phyloP scores from a whole-genome alignment of 2,797 vertebrate genomes.

The Cirrhinus mrigala region DNA sequence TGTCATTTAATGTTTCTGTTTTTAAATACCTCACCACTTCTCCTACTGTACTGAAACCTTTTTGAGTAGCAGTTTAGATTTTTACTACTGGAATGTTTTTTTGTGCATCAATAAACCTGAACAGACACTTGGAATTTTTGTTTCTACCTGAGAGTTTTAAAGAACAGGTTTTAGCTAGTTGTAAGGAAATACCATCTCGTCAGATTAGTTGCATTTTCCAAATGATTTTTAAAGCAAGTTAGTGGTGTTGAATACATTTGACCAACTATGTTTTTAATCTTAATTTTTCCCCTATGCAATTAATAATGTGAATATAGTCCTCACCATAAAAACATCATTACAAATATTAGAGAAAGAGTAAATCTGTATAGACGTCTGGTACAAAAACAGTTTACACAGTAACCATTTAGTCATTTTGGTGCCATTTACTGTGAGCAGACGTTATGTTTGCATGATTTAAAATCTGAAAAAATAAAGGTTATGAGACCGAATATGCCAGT shows the following conservation, averaged over 20 bases:
- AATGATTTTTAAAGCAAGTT: neutral
- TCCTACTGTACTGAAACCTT: conserved; percentile 45
- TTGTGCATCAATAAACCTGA: neutral
- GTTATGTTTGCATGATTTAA: conserved; percentile 57
- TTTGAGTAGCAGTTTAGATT: conserved; percentile 50
- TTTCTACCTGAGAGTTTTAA: neutral
- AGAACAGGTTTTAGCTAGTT: conserved; percentile 10
- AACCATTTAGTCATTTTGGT: conserved; percentile 47
- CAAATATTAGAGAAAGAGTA: neutral
- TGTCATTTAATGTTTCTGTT: conserved; percentile 21
- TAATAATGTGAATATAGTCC: neutral
- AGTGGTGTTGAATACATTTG: neutral
- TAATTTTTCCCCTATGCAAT: neutral
- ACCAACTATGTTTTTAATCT: neutral
- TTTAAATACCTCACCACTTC: conserved; percentile 50
- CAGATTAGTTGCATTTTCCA: neutral
- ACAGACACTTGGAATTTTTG: neutral
- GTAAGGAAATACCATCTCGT: neutral
- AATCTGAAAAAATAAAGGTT: conserved; percentile 60
- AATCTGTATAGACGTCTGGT: neutral
- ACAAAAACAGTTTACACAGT: conserved; percentile 15
- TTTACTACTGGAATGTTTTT: conserved; percentile 63
- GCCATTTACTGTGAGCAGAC: conserved; percentile 62
- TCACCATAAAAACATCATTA: neutral
- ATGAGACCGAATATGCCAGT: conserved; percentile 41